A percentile compares a stretch with the other conserved stretches of the same genome.
Conservation (phyloP, 2,113 vertebrate species). For the Alligator mississippiensis region DNA sequence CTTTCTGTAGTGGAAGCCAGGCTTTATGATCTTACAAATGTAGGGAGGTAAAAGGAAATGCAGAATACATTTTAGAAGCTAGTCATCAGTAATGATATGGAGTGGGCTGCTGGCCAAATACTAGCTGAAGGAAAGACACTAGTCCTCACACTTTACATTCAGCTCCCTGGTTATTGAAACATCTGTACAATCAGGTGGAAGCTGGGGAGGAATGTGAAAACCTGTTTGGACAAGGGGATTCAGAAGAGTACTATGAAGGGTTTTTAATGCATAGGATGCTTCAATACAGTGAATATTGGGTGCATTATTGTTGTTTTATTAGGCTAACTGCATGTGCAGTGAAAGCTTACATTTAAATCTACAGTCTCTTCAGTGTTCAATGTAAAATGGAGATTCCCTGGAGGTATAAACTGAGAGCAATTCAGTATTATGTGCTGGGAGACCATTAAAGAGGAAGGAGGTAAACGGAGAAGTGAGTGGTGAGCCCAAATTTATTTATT, state of each 20-base stretch:
- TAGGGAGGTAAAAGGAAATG: not conserved
- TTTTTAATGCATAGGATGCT: rapidly evolving
- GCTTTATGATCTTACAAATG: constrained; percentile 16
- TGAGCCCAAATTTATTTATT: not conserved
- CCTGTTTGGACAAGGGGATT: not conserved
- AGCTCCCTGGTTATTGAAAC: not conserved
- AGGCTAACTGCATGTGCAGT: not conserved
- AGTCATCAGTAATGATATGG: not conserved
- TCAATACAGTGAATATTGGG: not conserved
- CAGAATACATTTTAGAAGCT: not conserved
- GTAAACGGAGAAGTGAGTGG: constrained; percentile 28
- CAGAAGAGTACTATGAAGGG: not conserved
- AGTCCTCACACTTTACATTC: not conserved
- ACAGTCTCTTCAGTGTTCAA: not conserved
- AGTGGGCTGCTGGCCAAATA: not conserved
- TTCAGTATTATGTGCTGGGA: not conserved
- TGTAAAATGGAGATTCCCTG: not conserved
- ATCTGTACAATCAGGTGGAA: not conserved
- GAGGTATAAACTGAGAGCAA: rapidly evolving
- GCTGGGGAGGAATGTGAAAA: not conserved
- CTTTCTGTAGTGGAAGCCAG: not conserved
- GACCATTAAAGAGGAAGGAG: not conserved
- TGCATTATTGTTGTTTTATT: not conserved
- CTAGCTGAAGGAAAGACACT: not conserved
- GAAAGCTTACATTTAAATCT: not conserved